phyloP scores from a whole-genome alignment of 2,888 invertebrate genomes.

The Reticulitermes lucifugus region DNA sequence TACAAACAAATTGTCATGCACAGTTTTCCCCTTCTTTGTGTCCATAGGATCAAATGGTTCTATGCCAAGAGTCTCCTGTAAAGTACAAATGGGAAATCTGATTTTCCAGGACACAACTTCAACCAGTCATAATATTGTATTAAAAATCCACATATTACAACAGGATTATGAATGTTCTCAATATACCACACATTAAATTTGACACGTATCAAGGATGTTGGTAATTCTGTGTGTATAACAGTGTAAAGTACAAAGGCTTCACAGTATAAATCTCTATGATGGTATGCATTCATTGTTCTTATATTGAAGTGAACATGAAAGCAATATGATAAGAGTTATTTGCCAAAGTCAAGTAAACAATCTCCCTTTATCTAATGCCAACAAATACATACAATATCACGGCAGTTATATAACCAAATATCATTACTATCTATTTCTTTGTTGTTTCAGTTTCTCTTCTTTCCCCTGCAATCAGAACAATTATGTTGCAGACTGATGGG shows the following conservation, averaged over 20 bases:
- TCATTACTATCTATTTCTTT: neutral
- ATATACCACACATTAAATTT: slow-evolving; percentile 41
- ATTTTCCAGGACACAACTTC: slow-evolving; percentile 20
- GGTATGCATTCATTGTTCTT: neutral
- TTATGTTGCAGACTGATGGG: neutral
- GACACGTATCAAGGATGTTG: slow-evolving; percentile 27
- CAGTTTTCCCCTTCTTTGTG: neutral
- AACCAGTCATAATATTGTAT: slow-evolving; percentile 34
- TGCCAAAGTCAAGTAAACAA: slow-evolving; percentile 26
- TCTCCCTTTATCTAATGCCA: slow-evolving; percentile 25
- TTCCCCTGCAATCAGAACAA: slow-evolving; percentile 4
- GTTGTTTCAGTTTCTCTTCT: neutral
- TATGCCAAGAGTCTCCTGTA: neutral
- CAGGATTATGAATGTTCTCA: slow-evolving; percentile 33
- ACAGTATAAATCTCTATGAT: slow-evolving; percentile 8
- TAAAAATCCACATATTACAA: slow-evolving; percentile 39
- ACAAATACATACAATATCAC: slow-evolving; percentile 40
- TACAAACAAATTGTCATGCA: slow-evolving; percentile 20
- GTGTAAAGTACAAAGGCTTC: slow-evolving; percentile 34
- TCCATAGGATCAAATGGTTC: neutral
- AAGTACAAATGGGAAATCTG: slow-evolving; percentile 8
- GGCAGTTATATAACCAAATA: slow-evolving; percentile 13
- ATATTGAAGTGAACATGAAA: neutral
- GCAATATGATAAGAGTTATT: slow-evolving; percentile 29
- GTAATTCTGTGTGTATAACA: slow-evolving; percentile 30